Evolutionary conservation across 2,797 vertebrate species (phyloP), one percentile per base, ranked within the genome.

Genomic region (Eulemur mongoz): DNA sequence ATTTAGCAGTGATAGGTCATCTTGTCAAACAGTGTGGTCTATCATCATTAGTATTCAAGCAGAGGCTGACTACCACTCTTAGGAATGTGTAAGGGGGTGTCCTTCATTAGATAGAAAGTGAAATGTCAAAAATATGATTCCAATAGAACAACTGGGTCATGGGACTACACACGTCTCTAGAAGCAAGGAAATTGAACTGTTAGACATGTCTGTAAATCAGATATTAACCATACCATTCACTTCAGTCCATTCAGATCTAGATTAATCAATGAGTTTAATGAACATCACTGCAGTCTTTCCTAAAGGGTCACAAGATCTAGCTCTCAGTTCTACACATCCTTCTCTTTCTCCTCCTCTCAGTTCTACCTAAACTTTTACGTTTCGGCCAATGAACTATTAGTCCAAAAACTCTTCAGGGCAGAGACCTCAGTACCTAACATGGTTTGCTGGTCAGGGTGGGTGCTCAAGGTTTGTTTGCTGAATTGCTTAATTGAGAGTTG

Each of bases 151-250:
- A 72, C 11, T 48, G 76, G 27, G 14, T 45, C 35, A 52, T 30
- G n/a, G 18, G 45, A 43, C 0, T 38, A 38, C 0, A 0, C n/a
- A 70, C 15, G 73, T 90, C 72, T n/a, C 10, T n/a, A 90, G 72
- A 95, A 93, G 48, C 27, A 72, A 79, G 59, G 73, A 88, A 94
- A 93, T 20, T 15, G 40, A 85, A 93, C 50, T 79, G 32, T 50
- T 69, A 82, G 52, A 90, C 10, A 43, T 15, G 15, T 94, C 50
- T 93, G 5, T 91, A 93, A 91, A 82, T 67, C n/a, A 76, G 13
- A 23, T 32, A 79, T 65, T 22, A 52, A 43, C 69, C 40, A 35
- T 43, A 92, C 27, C 72, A 40, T 13, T 81, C 92, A 48, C 48
- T 57, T 32, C 59, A 61, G 40, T 89, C 70, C 22, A 18, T 22